Percentiles rank a stretch among this genome's conserved stretches.
Conservation (phyloP, 2,113 vertebrate species). For the Callocephalon fimbriatum region DNA sequence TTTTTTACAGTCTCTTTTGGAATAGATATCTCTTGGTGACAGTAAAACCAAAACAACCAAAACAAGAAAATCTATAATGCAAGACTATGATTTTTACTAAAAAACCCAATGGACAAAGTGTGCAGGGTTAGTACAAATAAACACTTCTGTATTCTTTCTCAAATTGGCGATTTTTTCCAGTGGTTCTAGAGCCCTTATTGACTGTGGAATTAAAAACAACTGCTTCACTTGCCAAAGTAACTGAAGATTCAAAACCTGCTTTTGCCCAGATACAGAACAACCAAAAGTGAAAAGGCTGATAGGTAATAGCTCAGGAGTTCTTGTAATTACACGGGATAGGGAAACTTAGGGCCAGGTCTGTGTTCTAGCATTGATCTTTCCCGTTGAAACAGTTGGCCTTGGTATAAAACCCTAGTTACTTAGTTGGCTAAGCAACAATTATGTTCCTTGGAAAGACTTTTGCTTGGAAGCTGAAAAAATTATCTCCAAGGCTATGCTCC, state of each 20-base stretch:
- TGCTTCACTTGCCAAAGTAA: background rate
- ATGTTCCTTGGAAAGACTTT: background rate
- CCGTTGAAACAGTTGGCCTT: background rate
- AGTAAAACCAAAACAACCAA: background rate
- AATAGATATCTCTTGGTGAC: background rate
- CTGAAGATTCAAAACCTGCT: background rate
- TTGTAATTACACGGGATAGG: background rate
- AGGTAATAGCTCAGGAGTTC: background rate
- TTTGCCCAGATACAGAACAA: background rate
- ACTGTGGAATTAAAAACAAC: background rate
- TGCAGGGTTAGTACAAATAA: background rate
- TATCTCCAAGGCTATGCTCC: background rate
- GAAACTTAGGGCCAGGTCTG: background rate
- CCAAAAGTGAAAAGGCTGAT: background rate
- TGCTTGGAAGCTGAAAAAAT: background rate
- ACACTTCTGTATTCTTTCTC: background rate
- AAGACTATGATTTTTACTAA: background rate
- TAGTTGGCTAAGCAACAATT: background rate
- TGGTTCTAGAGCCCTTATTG: background rate
- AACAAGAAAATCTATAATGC: rapidly evolving
- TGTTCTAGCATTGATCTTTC: background rate
- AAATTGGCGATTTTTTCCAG: background rate
- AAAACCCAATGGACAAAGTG: background rate
- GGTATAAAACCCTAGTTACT: background rate
- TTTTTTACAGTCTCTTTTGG: background rate